phyloP scores from a whole-genome alignment of 2,888 invertebrate genomes.

The Beris chalybata region DNA sequence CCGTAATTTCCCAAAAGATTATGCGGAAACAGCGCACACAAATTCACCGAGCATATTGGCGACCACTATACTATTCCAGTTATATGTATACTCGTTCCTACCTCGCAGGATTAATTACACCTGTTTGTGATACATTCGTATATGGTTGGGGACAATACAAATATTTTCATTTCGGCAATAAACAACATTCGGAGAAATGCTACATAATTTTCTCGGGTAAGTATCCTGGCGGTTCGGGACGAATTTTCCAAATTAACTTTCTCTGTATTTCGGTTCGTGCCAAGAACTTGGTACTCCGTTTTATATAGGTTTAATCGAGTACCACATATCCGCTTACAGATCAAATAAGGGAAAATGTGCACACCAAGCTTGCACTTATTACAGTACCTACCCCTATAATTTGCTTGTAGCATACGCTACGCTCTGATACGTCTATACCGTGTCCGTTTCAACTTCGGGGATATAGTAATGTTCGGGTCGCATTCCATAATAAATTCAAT shows the following conservation, averaged over 20 bases:
- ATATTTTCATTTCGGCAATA: slow-evolving; percentile 34
- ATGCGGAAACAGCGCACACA: slow-evolving; percentile 19
- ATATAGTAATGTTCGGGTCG: slow-evolving; percentile 29
- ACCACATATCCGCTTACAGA: too few species aligned
- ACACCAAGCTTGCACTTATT: slow-evolving; percentile 8
- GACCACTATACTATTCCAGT: not conserved
- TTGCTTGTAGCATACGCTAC: not conserved
- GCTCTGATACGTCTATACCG: slow-evolving; percentile 3
- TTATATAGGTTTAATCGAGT: too few species aligned
- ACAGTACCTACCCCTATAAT: not conserved
- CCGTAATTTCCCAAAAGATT: slow-evolving; percentile 27
- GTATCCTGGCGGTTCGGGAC: not conserved
- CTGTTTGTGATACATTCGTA: slow-evolving; percentile 32
- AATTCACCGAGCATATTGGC: not conserved
- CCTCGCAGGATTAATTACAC: slow-evolving; percentile 38
- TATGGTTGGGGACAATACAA: slow-evolving; percentile 19
- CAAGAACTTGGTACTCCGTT: too few species aligned
- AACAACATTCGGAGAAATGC: slow-evolving; percentile 31
- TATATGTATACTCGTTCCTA: slow-evolving; percentile 12
- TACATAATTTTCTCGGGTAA: slow-evolving; percentile 16
- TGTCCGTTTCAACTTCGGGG: slow-evolving; percentile 28
- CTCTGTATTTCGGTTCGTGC: not conserved
- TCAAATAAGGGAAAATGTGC: too few species aligned
- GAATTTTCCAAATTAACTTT: slow-evolving; percentile 16
- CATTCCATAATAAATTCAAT: slow-evolving; percentile 38